phyloP scores from a whole-genome alignment of 2,888 invertebrate species.

The Sympetrum striolatum region DNA sequence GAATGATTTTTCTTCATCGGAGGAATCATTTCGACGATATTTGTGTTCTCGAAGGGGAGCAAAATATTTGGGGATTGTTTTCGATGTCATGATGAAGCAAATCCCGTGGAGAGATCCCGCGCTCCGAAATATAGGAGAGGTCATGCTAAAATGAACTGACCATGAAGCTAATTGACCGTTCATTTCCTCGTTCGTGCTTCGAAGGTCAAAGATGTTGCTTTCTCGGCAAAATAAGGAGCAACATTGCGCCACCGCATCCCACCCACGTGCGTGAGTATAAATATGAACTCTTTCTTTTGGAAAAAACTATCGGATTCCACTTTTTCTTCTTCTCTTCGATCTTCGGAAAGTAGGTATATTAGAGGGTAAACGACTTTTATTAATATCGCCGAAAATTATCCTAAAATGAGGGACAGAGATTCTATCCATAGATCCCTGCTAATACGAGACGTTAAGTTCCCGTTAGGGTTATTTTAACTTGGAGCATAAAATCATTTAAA shows the following conservation, averaged over 20 bases:
- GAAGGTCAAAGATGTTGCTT: slow-evolving; percentile 14
- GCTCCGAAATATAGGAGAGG: background rate
- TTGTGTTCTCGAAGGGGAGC: too few species aligned
- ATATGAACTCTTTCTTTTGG: background rate
- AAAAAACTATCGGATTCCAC: background rate
- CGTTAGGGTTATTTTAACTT: background rate
- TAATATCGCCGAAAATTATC: background rate
- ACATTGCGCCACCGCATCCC: background rate
- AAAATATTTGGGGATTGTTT: background rate
- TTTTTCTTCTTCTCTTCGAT: background rate
- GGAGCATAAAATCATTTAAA: background rate
- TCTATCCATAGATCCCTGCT: background rate
- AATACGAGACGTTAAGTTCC: background rate
- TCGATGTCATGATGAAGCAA: background rate
- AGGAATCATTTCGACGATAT: too few species aligned
- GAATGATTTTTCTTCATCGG: too few species aligned
- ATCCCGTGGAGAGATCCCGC: background rate
- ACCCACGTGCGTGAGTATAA: background rate
- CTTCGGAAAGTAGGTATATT: background rate
- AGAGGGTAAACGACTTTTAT: background rate
- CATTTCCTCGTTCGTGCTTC: slow-evolving; percentile 5
- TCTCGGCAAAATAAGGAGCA: background rate
- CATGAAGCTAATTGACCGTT: slow-evolving; percentile 16
- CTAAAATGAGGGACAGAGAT: background rate
- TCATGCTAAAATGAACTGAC: slow-evolving; percentile 4